Conservation (phyloP, 2,888 invertebrate species). For the Lomographa bimaculata region DNA sequence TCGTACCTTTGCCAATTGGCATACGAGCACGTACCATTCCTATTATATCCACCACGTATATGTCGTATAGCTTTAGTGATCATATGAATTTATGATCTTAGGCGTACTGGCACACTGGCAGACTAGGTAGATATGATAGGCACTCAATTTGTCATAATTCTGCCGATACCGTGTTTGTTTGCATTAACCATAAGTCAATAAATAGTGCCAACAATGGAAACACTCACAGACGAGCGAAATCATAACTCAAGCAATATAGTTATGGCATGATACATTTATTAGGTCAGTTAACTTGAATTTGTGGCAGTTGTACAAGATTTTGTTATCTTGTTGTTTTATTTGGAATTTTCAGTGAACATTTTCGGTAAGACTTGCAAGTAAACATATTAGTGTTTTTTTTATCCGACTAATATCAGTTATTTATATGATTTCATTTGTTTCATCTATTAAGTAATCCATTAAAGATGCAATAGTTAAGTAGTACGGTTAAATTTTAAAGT, state of each 20-base stretch:
- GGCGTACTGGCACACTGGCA: neutral
- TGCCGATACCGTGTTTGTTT: constrained; percentile 7
- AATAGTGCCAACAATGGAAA: constrained; percentile 46
- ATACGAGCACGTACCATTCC: too few species aligned
- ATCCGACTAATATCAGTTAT: too few species aligned
- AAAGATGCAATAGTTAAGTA: too few species aligned
- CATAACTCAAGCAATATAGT: constrained; percentile 73
- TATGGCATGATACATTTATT: constrained; percentile 78
- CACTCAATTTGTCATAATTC: constrained; percentile 1
- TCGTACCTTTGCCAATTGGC: too few species aligned
- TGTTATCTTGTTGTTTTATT: constrained; percentile 26
- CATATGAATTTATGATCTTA: neutral
- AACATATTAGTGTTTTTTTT: too few species aligned
- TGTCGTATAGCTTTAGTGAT: too few species aligned
- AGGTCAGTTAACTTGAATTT: constrained; percentile 74
- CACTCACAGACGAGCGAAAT: constrained; percentile 37
- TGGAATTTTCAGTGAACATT: constrained; percentile 17
- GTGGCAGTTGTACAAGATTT: constrained; percentile 43
- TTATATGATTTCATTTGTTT: too few species aligned
- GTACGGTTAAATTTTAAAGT: too few species aligned
- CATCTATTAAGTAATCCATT: too few species aligned
- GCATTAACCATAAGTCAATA: constrained; percentile 31
- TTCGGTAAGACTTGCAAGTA: too few species aligned
- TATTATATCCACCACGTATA: too few species aligned
- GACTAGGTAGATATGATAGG: too few species aligned